Evolutionary conservation across 2,797 vertebrate species (phyloP).

Genomic region (Crax fasciolata): DNA sequence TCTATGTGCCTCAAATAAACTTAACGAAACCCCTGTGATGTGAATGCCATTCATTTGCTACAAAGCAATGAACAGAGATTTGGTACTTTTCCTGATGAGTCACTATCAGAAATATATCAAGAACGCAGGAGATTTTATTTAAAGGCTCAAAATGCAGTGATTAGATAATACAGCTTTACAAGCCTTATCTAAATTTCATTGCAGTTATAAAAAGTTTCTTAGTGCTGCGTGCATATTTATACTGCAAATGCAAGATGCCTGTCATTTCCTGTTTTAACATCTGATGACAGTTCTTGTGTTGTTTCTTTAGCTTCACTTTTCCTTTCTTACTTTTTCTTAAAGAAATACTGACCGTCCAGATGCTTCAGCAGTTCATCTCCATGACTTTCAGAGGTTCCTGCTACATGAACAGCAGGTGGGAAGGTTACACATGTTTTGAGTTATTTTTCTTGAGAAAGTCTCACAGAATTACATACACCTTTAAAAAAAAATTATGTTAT

Average conservation of each 20-base stretch:
- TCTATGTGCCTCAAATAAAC: background rate
- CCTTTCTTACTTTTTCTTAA: background rate
- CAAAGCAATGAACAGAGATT: background rate
- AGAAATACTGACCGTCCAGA: conserved; percentile 94
- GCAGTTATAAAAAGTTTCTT: background rate
- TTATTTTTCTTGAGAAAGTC: background rate
- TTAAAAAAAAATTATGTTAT: background rate
- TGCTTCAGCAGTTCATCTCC: conserved; percentile 90
- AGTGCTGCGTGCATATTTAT: background rate
- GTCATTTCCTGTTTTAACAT: background rate
- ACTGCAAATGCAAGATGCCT: background rate
- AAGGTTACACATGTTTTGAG: background rate
- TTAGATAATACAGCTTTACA: background rate
- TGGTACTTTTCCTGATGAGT: background rate
- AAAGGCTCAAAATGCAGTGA: background rate
- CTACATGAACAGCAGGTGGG: conserved; percentile 92
- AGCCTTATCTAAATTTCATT: background rate
- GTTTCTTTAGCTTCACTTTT: background rate
- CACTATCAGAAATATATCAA: background rate
- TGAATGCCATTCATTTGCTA: background rate
- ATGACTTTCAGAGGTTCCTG: conserved; percentile 96
- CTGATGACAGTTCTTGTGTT: background rate
- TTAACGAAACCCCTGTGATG: background rate
- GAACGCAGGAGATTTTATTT: background rate
- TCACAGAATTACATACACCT: background rate